phyloP scores from a whole-genome alignment of 2,113 vertebrate species.

The Petrocephalus zakoni region DNA sequence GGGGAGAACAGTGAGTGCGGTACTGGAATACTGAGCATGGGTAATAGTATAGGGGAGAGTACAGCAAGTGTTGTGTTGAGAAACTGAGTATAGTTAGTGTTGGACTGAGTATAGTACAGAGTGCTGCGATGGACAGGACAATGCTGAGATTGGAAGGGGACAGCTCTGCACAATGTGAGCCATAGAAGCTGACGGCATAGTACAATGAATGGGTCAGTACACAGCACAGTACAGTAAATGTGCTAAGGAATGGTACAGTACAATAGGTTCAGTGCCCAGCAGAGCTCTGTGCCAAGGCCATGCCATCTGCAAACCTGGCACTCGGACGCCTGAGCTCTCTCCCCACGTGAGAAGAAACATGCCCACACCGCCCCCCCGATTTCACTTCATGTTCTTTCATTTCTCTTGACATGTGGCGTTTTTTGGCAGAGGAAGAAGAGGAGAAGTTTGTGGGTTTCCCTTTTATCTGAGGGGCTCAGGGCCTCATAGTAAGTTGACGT shows the following conservation, averaged over 20 bases:
- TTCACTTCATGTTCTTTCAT: background rate
- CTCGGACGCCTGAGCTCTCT: conserved; percentile 24
- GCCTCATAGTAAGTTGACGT: background rate
- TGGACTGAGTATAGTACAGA: background rate
- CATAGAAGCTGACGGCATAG: background rate
- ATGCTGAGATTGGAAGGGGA: background rate
- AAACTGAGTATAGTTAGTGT: background rate
- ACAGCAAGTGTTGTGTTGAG: background rate
- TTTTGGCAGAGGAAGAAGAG: conserved; percentile 42
- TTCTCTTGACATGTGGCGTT: conserved; percentile 26
- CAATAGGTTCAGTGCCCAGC: conserved; percentile 51
- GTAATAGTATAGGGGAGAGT: background rate
- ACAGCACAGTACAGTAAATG: conserved; percentile 36
- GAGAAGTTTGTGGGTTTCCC: conserved; percentile 32
- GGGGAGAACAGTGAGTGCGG: background rate
- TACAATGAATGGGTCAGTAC: conserved; percentile 3
- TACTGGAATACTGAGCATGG: background rate
- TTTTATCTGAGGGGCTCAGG: conserved; percentile 28
- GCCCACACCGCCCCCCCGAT: background rate
- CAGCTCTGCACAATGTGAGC: background rate
- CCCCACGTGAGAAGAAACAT: conserved; percentile 16
- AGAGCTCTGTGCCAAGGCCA: conserved; percentile 37
- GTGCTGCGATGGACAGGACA: background rate
- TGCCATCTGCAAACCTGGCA: conserved; percentile 68
- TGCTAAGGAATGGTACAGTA: conserved; percentile 30